Evolutionary conservation across 2,888 invertebrate genomes (phyloP), one percentile per base, ranked within the genome.

Genomic region (Pristionchus maxplancki): DNA sequence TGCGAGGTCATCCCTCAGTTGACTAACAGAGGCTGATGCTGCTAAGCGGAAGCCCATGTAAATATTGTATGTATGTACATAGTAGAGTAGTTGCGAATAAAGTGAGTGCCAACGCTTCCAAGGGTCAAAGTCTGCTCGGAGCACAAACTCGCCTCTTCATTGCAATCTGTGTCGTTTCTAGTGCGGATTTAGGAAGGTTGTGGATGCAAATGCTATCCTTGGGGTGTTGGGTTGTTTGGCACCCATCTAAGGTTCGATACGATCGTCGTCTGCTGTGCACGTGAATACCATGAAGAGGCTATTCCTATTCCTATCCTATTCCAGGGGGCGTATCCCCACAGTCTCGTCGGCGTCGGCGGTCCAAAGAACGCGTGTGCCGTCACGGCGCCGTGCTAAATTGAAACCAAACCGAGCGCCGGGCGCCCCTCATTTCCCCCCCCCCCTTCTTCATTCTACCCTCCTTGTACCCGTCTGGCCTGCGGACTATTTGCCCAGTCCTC

Each of bases 111-210:
- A 31, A 64, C 11, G 31, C 64, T 64, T 64, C 20, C 15, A 13
- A 28, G 40, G 71, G 71, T 71, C 71, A 71, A 71, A 71, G 71
- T 71, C 37, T 71, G 11, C 13, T n/a, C n/a, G n/a, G n/a, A n/a
- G n/a, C n/a, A n/a, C n/a, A n/a, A n/a, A n/a, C n/a, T n/a, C n/a
- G n/a, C n/a, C n/a, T 48, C 44, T 48, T 48, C 44, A 48, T 48
- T 48, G 48, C 17, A 48, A 20, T 20, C 20, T 3, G 44, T 44
- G 44, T 11, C 44, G 44, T 9, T 44, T 11, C 44, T 44, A 44
- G 58, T 58, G 58, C 58, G 20, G 58, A n/a, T 24, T 58, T 24
- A 58, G 24, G 58, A n/a, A 9, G 58, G 58, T 24, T n/a, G 20
- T n/a, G 58, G n/a, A n/a, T n/a, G n/a, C n/a, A 44, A 44, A 44